Evolutionary conservation across 2,797 vertebrate species (phyloP), one percentile per base, ranked within the genome.

Genomic region (Sebastes glaucus): DNA sequence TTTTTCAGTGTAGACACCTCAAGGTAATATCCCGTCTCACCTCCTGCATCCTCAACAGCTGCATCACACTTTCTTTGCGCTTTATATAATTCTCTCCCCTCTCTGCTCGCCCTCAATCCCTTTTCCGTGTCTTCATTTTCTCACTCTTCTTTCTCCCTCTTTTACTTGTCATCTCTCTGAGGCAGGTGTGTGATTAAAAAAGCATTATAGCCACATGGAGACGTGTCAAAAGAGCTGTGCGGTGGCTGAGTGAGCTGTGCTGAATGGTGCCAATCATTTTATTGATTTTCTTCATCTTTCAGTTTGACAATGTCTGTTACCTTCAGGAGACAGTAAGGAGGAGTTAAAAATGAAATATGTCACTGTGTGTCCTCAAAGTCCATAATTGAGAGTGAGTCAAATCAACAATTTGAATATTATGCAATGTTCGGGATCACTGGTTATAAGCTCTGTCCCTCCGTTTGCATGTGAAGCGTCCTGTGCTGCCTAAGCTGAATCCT

Each of bases 181-280:
- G 77, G 66, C 68, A 80, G 76, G 71, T 77, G 72, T 57, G 64
- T 78, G 84, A 88, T 81, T 87, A 80, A 83, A 82, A 65, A 78
- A 10, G 55, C 68, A 75, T 74, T 74, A 62, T 2, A 71, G 76
- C 62, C 62, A 32, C 70, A 71, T 38, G 25, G 57, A 66, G 69
- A 74, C 49, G n/a, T 35, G 80, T 82, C 75, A 84, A 74, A 75
- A 70, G 57, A 65, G 74, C 56, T 56, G 74, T 53, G 66, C 53
- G 42, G 65, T 10, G 38, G 49, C 53, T 71, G 55, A 78, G 60
- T 68, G 67, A 87, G 78, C 66, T 33, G 69, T 59, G 78, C 25
- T 80, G 60, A 86, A 74, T 27, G 52, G 35, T 75, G 60, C 63
- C 76, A 84, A 57, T 81, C 57, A 56, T 82, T 80, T 72, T 16